These are phyloP conservation scores for Microcebus ravelobensis DNA, from an alignment of 2,113 vertebrate species.

Conservation along the genomic window DNA sequence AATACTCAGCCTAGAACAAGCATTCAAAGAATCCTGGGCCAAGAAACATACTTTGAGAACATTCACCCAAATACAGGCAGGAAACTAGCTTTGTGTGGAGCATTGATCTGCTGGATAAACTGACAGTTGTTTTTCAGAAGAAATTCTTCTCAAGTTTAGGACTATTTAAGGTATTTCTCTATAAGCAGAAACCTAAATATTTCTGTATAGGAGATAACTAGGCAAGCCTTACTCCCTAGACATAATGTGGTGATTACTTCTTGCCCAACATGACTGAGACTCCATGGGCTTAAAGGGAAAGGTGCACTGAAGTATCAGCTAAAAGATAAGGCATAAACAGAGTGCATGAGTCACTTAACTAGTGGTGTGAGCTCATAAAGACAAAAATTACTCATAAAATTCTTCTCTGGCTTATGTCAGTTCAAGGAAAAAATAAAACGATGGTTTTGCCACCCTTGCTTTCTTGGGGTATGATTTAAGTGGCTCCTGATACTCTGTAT, in stretches of 20 bases:
- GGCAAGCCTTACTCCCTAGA: not conserved
- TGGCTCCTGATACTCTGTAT: not conserved
- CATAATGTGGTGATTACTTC: not conserved
- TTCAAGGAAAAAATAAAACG: slow-evolving; percentile 18
- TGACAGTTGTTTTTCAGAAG: not conserved
- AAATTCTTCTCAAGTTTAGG: not conserved
- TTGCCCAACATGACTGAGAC: not conserved
- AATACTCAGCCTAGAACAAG: not conserved
- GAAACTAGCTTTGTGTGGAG: not conserved
- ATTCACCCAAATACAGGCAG: not conserved
- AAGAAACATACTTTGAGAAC: not conserved
- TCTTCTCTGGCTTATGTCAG: not conserved
- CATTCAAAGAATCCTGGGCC: slow-evolving; percentile 22
- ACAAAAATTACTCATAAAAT: not conserved
- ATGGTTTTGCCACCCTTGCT: not conserved
- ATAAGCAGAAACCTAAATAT: not conserved
- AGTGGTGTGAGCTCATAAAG: not conserved
- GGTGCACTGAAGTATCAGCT: not conserved
- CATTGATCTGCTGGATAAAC: not conserved
- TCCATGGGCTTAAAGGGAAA: not conserved
- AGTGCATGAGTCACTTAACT: not conserved
- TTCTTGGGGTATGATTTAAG: slow-evolving; percentile 28
- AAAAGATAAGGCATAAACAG: not conserved
- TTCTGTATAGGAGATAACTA: not conserved
- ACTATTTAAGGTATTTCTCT: not conserved